Base-by-base conservation (phyloP, 2,888 invertebrate genomes). In the Leptinotarsa haldemani region DNA sequence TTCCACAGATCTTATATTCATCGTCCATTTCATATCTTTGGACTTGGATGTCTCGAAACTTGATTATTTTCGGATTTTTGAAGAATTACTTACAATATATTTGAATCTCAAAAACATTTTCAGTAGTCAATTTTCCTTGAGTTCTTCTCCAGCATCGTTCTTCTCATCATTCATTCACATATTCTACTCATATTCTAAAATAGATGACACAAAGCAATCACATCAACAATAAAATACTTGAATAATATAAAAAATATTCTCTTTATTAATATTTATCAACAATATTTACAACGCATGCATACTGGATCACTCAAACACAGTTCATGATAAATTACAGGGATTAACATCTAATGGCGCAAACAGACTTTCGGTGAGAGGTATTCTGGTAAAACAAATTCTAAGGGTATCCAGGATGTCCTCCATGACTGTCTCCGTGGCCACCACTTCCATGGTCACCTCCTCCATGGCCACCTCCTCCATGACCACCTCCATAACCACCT, bases 221-320 rank as follows among this genome's bases (percentile, higher is more conserved):
- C 9, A 12, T 40, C 40, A 40, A 40, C 2, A 40, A 40, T 40
- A 40, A 40, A 40, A 40, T 12, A 40, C 18, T 22, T 56, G 18
- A 63, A 7, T 56, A 68, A 68, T 52, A 68, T 68, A 56, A 56
- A 68, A 40, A 61, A 61, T 40, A 61, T 56, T 16, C n/a, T 15
- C 53, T 67, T 68, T 68, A 68, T 68, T 68, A 52, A 56, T 5
- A 68, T 47, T 20, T 22, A 68, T 56, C 68, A 72, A 72, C 65
- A 72, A 67, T 72, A 72, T 72, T 61, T 72, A 72, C 72, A 72
- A 63, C 52, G 52, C 72, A 72, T 25, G 50, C 67, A 67, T 66
- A 68, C 64, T 50, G 48, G 20, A 22, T 52, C 50, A 72, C 67
- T 64, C 61, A 30, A 71, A 25, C 68, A 56, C 53, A 52, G 63